A percentile compares a stretch with the other conserved stretches of the same genome.
phyloP scores from a whole-genome alignment of 2,113 vertebrate genomes.

The Capreolus pygargus region DNA sequence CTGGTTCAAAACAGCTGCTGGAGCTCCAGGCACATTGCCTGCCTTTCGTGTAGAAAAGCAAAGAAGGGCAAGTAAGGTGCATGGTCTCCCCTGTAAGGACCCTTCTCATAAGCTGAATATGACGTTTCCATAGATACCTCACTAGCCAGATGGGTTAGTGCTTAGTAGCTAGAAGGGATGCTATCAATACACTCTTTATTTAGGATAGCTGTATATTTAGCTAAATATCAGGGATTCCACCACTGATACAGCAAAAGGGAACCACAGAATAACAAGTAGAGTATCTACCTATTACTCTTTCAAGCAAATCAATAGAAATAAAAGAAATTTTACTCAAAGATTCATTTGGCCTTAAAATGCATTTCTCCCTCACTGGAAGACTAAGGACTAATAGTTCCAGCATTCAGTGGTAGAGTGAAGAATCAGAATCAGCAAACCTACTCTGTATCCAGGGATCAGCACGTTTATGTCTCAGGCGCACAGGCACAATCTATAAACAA shows the following conservation, averaged over 20 bases:
- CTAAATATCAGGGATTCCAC: not conserved
- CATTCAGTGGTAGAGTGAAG: not conserved
- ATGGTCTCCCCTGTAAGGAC: not conserved
- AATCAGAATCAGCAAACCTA: not conserved
- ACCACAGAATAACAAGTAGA: not conserved
- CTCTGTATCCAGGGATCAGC: accelerated
- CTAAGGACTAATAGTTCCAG: not conserved
- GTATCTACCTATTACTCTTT: not conserved
- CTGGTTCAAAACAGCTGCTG: not conserved
- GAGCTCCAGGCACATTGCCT: not conserved
- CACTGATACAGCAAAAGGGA: not conserved
- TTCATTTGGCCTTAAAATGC: not conserved
- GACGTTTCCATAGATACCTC: not conserved
- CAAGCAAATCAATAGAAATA: not conserved
- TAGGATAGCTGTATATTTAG: not conserved
- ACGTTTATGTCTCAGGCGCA: not conserved
- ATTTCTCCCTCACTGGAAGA: not conserved
- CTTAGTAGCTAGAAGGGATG: not conserved
- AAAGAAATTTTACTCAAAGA: not conserved
- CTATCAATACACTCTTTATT: not conserved
- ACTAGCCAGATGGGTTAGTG: not conserved
- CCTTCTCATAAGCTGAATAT: not conserved
- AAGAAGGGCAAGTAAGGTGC: not conserved
- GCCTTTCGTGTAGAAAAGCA: not conserved
- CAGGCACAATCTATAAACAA: not conserved